Evolutionary conservation across 2,888 invertebrate species (phyloP).

Genomic region (Apodemia zela): DNA sequence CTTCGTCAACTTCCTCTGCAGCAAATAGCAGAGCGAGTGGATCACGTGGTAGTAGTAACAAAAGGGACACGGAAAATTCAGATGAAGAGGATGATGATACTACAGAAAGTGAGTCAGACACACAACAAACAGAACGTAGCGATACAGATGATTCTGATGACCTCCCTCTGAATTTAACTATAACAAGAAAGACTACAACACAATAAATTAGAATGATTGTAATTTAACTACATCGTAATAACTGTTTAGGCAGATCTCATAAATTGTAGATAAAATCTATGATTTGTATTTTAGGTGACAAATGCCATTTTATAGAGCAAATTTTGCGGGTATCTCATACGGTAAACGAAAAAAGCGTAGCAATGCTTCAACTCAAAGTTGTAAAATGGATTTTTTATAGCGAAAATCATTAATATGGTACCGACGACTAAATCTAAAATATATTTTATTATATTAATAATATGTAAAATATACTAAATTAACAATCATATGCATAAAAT

Average conservation of each 20-base stretch:
- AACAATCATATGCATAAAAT: not conserved
- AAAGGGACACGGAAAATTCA: not conserved
- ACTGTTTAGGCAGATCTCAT: conserved; percentile 13
- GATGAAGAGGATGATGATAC: not conserved
- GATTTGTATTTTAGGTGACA: conserved; percentile 2
- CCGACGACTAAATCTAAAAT: not conserved
- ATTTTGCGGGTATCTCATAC: not conserved
- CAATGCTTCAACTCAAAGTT: not conserved
- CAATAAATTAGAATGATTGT: not conserved
- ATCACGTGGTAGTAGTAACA: not conserved
- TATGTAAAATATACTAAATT: not conserved
- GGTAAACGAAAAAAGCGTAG: conserved; percentile 11
- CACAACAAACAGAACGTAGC: conserved; percentile 5
- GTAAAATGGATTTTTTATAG: not conserved
- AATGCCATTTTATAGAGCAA: not conserved
- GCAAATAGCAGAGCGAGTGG: conserved; percentile 4
- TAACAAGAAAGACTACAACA: conserved; percentile 39
- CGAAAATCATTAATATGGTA: too few species aligned
- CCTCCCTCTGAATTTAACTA: conserved; percentile 55
- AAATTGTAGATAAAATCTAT: conserved; percentile 12
- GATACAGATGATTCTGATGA: conserved; percentile 41
- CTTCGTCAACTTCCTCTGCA: conserved; percentile 1
- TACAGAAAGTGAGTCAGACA: not conserved
- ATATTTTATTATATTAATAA: not conserved
- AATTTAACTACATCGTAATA: not conserved